Evolutionary conservation across 2,113 vertebrate genomes (phyloP), one percentile per base, ranked within the genome.

Genomic region (Pteropus alecto): DNA sequence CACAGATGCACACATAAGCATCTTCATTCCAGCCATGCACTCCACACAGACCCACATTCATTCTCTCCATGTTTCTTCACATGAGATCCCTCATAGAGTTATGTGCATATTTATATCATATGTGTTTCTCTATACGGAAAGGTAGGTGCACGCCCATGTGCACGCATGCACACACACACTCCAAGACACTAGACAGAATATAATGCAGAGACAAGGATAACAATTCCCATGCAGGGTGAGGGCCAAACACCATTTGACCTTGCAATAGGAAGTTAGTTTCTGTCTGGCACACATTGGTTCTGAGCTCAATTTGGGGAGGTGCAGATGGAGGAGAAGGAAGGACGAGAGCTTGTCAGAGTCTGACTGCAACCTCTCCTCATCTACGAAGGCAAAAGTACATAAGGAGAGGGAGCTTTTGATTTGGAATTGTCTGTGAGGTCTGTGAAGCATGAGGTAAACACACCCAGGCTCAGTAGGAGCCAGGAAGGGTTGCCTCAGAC

Each of bases 361-460:
- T 3, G 38, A 10, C 35, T 41, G 43, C 28, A n/a, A 14, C n/a
- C 48, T 84, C 54, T 81, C 35, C 86, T 63, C 41, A 48, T 30
- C 58, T 24, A 19, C 0, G n/a, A 70, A 8, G 54, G 33, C 16
- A 33, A 74, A 38, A 2, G 5, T 12, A 21, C 56, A 10, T 2
- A 19, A 10, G 46, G 1, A 58, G 22, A 85, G 35, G 58, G 22
- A 71, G 70, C 13, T 46, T 86, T 48, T 22, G 54, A 14, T 76
- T 79, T 41, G 33, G 38, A 60, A 41, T 43, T 85, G 33, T 88
- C 73, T 73, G 28, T 21, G 33, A 84, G 46, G 38, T 94, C 81
- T 63, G 77, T 46, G 48, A 22, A 48, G 22, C 26, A 11, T 65
- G 84, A 93, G 94, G 48, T 33, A 76, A 70, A 68, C 6, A 9